phyloP scores from a whole-genome alignment of 2,113 vertebrate species.

The Atractosteus spatula region DNA sequence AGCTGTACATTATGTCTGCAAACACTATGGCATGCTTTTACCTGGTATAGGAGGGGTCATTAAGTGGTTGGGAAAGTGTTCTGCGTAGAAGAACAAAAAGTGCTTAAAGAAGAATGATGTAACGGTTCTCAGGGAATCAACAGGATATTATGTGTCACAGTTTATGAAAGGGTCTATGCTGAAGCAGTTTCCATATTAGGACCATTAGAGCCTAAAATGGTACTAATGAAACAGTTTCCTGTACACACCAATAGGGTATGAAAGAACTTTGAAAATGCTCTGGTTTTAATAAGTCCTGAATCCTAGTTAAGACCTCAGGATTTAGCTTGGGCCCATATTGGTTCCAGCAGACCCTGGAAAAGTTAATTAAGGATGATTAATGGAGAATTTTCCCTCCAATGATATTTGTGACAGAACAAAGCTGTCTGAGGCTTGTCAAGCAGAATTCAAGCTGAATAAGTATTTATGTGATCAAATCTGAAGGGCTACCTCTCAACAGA shows the following conservation, averaged over 20 bases:
- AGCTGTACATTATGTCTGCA: too few species aligned
- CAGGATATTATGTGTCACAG: constrained; percentile 66
- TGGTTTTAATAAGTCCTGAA: constrained; percentile 77
- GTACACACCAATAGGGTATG: constrained; percentile 61
- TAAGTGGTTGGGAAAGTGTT: constrained; percentile 18
- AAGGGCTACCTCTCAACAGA: constrained; percentile 97
- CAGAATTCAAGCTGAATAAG: constrained; percentile 99
- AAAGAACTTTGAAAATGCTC: constrained; percentile 69
- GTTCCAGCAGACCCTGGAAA: constrained; percentile 88
- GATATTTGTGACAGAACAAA: constrained; percentile 99
- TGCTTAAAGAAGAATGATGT: constrained; percentile 62
- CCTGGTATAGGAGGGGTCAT: background rate
- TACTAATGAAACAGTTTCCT: constrained; percentile 72
- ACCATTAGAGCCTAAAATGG: constrained; percentile 67
- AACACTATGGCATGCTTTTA: too few species aligned
- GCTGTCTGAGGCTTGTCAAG: constrained; percentile 97
- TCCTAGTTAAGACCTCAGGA: constrained; percentile 76
- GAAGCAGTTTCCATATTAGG: constrained; percentile 53
- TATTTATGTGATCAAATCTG: constrained; percentile 99
- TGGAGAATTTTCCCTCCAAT: constrained; percentile 94
- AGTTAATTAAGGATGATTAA: constrained; percentile 99
- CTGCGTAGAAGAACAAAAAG: constrained; percentile 28
- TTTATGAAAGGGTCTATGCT: constrained; percentile 42
- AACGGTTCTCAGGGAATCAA: constrained; percentile 39
- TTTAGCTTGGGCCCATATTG: constrained; percentile 80